phyloP scores from a whole-genome alignment of 2,888 invertebrate genomes.

The Anaspis maculata region DNA sequence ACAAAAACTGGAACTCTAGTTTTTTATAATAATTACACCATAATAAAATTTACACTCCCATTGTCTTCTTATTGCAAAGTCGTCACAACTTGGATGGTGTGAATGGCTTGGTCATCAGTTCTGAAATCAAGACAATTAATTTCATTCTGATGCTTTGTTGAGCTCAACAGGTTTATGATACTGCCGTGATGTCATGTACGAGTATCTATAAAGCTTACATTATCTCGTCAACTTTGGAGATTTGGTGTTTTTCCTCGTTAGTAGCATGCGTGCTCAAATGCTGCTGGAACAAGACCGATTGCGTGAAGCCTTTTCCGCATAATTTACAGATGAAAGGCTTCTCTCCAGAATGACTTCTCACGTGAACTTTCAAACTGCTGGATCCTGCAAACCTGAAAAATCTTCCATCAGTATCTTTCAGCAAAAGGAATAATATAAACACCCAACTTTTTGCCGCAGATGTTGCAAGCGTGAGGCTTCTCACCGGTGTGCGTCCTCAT shows the following conservation, averaged over 20 bases:
- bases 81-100: too few relatives aligned
- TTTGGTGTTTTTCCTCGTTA: slow-evolving; percentile 22
- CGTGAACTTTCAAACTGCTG: slow-evolving; percentile 37
- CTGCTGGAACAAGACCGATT: slow-evolving; percentile 29
- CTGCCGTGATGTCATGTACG: too few relatives aligned
- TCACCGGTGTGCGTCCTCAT: slow-evolving; percentile 41
- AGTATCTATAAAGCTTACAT: slow-evolving; percentile 30
- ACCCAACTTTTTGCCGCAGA: slow-evolving; percentile 39
- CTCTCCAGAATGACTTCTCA: slow-evolving; percentile 34
- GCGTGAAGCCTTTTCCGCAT: slow-evolving; percentile 35
- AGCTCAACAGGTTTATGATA: too few relatives aligned
- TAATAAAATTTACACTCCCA: too few relatives aligned
- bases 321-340: slow-evolving; percentile 35
- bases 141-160: too few relatives aligned
- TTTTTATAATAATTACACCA: too few relatives aligned
- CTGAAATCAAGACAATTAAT: too few relatives aligned
- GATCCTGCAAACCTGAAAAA: slow-evolving; percentile 34
- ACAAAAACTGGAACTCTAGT: too few relatives aligned
- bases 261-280: slow-evolving; percentile 27
- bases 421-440: slow-evolving; percentile 1
- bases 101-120: too few relatives aligned
- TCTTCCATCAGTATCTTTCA: not conserved
- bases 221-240: slow-evolving; percentile 33
- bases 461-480: slow-evolving; percentile 36
- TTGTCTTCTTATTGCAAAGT: too few relatives aligned